Percentiles rank a stretch among this genome's conserved stretches.
These are phyloP conservation scores for Campopleginae sp. DNA, from an alignment of 2,888 invertebrate species.

Conservation along the genomic window DNA sequence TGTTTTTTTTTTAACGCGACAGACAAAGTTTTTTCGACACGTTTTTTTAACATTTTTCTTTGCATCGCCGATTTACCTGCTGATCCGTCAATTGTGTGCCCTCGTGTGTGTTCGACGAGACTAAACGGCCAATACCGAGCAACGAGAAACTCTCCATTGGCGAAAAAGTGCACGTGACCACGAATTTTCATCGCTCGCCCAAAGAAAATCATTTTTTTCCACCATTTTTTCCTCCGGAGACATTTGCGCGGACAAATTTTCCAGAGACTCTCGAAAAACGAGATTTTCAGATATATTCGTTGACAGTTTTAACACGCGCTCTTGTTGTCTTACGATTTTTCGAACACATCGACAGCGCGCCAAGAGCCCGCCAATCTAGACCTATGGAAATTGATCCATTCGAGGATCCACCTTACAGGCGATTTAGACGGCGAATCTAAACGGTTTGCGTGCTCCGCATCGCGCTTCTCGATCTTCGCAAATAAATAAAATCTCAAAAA, in stretches of 20 bases:
- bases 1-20: neutral
- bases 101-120: conserved; percentile 4
- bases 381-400: conserved; percentile 82
- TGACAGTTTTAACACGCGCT: no score
- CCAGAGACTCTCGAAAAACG: neutral
- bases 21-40: no score
- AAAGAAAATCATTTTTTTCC: no score
- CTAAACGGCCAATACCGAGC: neutral
- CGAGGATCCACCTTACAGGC: conserved; percentile 81
- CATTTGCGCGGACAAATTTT: no score
- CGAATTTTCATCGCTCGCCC: no score
- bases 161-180: no score
- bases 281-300: no score
- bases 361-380: conserved; percentile 65
- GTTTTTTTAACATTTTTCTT: no score
- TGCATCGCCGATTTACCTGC: no score
- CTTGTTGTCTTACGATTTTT: no score
- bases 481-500: no score
- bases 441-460: neutral
- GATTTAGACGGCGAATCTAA: conserved; percentile 77
- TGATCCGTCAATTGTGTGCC: neutral
- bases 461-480: no score
- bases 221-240: neutral
- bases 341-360: neutral
- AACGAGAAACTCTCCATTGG: neutral